Evolutionary conservation across 2,888 invertebrate species (phyloP), one percentile per base, ranked within the genome.

Genomic region (Rhagium mordax): DNA sequence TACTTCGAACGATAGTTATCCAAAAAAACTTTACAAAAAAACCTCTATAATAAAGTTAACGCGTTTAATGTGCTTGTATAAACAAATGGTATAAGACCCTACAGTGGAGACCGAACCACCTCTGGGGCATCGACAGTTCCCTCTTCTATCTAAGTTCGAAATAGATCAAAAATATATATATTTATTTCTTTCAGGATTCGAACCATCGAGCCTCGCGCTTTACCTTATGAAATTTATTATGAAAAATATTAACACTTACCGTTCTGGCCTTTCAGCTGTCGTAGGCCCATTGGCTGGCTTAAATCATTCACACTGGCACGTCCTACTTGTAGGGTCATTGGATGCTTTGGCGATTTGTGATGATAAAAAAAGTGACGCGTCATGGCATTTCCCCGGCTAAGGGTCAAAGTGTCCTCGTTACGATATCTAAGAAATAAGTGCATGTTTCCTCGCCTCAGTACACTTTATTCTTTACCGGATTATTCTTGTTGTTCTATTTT

Each of bases 281-380:
- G 64, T 51, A 51, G 51, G 51, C 15, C 64, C 5, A 3, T 33
- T 5, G 8, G 8, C 20, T 16, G 66, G 27, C 55, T 55, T 53
- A 55, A 67, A 67, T 67, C 66, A 67, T 67, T 55, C 57, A 55
- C 66, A 41, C 33, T 21, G 13, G 21, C 66, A 67, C 66, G 55
- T 67, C 57, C 21, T 33, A 57, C 33, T 67, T 55, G 66, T 55
- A 41, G 33, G 53, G 33, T 18, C 41, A 27, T 65, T 18, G 64
- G 49, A 21, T 29, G 66, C 33, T 67, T 66, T 57, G 66, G 21
- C 66, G 41, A 55, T 55, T 67, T 53, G 41, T 33, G 41, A 55
- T 20, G 55, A 55, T 55, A 57, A 67, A 57, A 65, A 67, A 67
- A 61, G 57, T 20, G 66, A 20, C 55, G 47, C 64, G 55, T 57